A percentile compares a stretch with the other conserved stretches of the same genome.
phyloP scores from a whole-genome alignment of 2,113 vertebrate genomes.

The Spermophilus dauricus region DNA sequence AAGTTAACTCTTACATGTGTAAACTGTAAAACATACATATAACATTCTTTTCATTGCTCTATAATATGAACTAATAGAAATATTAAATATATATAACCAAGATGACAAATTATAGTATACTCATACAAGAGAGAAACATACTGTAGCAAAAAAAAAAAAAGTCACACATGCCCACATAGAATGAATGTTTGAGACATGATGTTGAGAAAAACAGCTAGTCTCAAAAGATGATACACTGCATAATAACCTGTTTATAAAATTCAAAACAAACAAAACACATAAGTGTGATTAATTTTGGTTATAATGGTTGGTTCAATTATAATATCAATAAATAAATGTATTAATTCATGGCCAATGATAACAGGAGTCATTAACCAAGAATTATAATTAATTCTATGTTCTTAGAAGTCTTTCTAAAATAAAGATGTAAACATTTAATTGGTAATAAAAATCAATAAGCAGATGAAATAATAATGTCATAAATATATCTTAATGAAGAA shows the following conservation, averaged over 20 bases:
- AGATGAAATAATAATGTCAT: neutral
- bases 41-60: neutral
- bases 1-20: neutral
- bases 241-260: neutral
- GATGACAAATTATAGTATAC: slow-evolving; percentile 43
- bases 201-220: neutral
- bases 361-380: neutral
- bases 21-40: neutral
- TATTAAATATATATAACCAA: slow-evolving; percentile 14
- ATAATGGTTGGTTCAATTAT: neutral
- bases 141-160: slow-evolving; percentile 49
- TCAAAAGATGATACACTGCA: neutral
- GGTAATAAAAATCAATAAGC: slow-evolving; percentile 2
- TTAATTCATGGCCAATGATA: neutral
- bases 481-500: neutral
- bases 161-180: neutral
- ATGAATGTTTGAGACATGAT: neutral
- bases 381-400: neutral
- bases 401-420: neutral
- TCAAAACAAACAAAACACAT: neutral
- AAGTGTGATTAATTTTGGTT: neutral
- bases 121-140: slow-evolving; percentile 25
- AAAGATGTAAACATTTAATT: neutral
- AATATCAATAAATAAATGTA: slow-evolving; percentile 5
- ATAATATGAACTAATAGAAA: slow-evolving; percentile 21